These are phyloP conservation scores for Heliocidaris tuberculata DNA, from an alignment of 35 echinoderm and acorn worm species.

Conservation along the genomic window DNA sequence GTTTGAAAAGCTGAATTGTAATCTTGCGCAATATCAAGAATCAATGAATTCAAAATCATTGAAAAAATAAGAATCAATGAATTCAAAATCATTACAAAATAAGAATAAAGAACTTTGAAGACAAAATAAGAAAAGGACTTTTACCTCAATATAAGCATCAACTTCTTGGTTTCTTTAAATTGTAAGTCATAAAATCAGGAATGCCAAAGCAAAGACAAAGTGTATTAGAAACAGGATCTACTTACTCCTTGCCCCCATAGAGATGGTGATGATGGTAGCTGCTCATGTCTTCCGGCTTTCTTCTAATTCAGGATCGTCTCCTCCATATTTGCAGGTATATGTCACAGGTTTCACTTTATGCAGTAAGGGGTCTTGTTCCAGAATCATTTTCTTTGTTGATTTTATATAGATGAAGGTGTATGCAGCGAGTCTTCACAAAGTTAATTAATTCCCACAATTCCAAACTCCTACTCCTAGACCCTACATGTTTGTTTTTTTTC, in stretches of 20 bases:
- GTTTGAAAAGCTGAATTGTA: too few relatives aligned
- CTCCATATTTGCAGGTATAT: not conserved
- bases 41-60: too few relatives aligned
- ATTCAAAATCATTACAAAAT: too few relatives aligned
- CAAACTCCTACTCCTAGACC: not conserved
- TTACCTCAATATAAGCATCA: too few relatives aligned
- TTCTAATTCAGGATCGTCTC: not conserved
- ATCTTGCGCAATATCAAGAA: too few relatives aligned
- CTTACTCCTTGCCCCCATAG: conserved; percentile 28
- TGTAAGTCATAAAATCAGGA: too few relatives aligned
- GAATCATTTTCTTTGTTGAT: not conserved
- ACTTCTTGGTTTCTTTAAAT: too few relatives aligned
- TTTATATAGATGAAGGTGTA: too few relatives aligned
- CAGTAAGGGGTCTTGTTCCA: not conserved
- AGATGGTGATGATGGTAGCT: conserved; percentile 42
- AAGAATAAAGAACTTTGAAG: too few relatives aligned
- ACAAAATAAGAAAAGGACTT: too few relatives aligned
- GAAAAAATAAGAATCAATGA: too few relatives aligned
- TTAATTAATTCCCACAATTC: not conserved
- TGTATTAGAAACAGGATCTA: not conserved
- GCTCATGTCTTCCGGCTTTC: not conserved
- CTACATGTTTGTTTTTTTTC: not conserved
- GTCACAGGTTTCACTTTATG: not conserved
- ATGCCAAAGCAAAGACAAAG: not conserved
- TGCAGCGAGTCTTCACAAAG: not conserved